Evolutionary conservation across 2,888 invertebrate species (phyloP), one percentile per base, ranked within the genome.

Genomic region (Asteroscopus sphinx): DNA sequence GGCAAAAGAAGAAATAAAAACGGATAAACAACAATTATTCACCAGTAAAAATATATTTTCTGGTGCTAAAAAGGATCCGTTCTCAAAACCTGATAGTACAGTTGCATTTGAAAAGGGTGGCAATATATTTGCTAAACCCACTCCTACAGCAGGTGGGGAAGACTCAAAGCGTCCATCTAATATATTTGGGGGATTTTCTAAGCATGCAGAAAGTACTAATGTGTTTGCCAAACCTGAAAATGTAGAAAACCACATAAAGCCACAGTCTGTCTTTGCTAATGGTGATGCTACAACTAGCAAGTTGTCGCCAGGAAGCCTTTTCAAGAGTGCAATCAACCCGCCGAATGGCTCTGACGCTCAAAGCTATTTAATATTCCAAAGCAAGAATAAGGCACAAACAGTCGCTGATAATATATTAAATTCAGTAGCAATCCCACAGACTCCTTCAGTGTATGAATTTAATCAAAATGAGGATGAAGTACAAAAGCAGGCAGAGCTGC

Each of bases 371-470:
- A 89, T 91, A 79, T 92, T 92, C 67, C 86, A 86, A 74, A 88
- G 76, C 52, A 93, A 92, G 82, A 92, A 90, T 72, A 91, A 89
- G 76, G 82, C 81, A 26, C 83, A 83, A 44, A 80, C 89, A 21
- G 88, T 88, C 12, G 88, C 90, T 53, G 87, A 89, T 66, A 90
- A 82, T 71, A 89, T 92, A 77, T 83, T 90, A 60, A 85, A 83
- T 68, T 90, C 91, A 13, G 76, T 85, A 12, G 81, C 76, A 65
- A 56, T 64, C 9, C 52, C 71, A 3, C 77, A 80, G 51, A 74
- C 68, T 35, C 66, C 73, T 44, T 77, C 81, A 28, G 71, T 91
- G 48, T 93, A 89, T 59, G 88, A 93, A 15, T 92, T 91, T 73
- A 77, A 85, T 67, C 77, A 82, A 61, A 81, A 82, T 73, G 81